Evolutionary conservation across 2,888 invertebrate genomes (phyloP).

Genomic region (Metacarcinus magister): DNA sequence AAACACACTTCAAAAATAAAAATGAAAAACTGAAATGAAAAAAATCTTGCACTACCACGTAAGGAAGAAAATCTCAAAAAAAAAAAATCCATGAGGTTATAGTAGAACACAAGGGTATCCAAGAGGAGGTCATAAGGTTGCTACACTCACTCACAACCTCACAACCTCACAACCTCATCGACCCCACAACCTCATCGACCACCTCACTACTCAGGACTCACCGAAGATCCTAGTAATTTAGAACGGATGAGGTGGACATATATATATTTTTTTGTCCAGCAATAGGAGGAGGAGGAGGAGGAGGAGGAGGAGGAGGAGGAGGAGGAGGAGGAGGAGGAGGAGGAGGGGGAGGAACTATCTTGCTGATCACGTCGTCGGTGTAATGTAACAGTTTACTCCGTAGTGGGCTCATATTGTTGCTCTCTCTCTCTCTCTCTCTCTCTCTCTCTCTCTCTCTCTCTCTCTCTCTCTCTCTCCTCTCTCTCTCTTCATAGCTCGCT

Average conservation of each 20-base stretch:
- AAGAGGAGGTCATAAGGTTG: neutral
- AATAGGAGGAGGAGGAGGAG: constrained; percentile 35
- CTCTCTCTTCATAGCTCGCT: neutral
- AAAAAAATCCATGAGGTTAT: neutral
- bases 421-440: neutral
- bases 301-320: neutral
- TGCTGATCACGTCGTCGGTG: constrained; percentile 70
- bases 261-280: neutral
- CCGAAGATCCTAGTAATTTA: constrained; percentile 59
- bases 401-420: constrained; percentile 59
- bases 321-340: neutral
- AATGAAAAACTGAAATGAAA: neutral
- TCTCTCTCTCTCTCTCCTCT: neutral
- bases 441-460: neutral
- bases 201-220: neutral
- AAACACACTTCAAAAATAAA: neutral
- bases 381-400: constrained; percentile 71
- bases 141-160: neutral
- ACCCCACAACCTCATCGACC: neutral
- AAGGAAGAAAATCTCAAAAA: neutral
- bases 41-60: no score
- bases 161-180: neutral
- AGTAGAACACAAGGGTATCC: no score
- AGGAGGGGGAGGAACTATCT: neutral
- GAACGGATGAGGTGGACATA: constrained; percentile 32